Percentiles rank a stretch among this genome's conserved stretches.
Evolutionary conservation across 2,888 invertebrate genomes (phyloP).

Genomic region (Acleris laterana): DNA sequence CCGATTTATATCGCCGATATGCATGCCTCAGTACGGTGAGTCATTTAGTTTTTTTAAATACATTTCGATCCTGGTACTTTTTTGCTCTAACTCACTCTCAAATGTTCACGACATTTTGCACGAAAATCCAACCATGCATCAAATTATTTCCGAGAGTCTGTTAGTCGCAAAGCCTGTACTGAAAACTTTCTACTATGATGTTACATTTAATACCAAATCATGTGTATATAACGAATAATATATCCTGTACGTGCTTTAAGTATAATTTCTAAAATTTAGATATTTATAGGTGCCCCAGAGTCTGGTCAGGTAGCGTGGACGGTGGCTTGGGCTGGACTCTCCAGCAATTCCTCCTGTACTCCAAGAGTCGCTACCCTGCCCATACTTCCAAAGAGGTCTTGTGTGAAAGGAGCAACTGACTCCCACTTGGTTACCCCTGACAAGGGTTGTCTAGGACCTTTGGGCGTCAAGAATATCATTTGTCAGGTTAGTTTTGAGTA

Average conservation of each 20-base stretch:
- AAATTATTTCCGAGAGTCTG: too few relatives aligned
- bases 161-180: too few relatives aligned
- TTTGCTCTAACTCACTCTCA: neutral
- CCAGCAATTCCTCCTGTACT: conserved; percentile 76
- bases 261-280: too few relatives aligned
- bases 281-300: conserved; percentile 38
- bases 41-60: conserved; percentile 9
- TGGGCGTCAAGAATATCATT: conserved; percentile 73
- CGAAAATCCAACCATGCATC: too few relatives aligned
- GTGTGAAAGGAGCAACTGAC: conserved; percentile 62
- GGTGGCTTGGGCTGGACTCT: conserved; percentile 62
- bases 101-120: too few relatives aligned
- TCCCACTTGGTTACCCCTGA: conserved; percentile 65
- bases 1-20: conserved; percentile 82
- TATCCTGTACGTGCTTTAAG: too few relatives aligned
- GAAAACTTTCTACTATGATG: too few relatives aligned
- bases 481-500: conserved; percentile 69
- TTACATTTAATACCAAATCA: too few relatives aligned
- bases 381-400: conserved; percentile 70
- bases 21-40: conserved; percentile 80
- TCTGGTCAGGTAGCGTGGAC: conserved; percentile 58
- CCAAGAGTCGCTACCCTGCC: conserved; percentile 82
- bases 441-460: conserved; percentile 83
- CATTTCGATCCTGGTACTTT: neutral
- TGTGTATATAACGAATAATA: too few relatives aligned